These are phyloP conservation scores for Spinus pinus DNA, from an alignment of 2,797 vertebrate species.

Conservation along the genomic window DNA sequence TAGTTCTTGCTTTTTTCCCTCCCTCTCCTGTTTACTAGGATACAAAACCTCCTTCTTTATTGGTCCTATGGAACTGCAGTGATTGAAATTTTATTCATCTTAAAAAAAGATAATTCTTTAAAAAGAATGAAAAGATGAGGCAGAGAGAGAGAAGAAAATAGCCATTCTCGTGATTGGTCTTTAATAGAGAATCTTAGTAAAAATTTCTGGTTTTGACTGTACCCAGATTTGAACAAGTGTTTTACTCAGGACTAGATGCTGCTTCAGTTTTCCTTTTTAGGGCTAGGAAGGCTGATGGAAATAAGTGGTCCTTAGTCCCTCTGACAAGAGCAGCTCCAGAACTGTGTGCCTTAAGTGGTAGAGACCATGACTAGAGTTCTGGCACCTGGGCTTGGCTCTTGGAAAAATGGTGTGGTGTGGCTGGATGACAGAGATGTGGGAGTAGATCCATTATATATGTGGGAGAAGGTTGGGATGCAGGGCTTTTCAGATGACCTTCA, in stretches of 20 bases:
- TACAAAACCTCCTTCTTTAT: background rate
- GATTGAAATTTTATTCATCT: background rate
- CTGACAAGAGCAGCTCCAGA: background rate
- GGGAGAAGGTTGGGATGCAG: background rate
- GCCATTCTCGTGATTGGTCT: background rate
- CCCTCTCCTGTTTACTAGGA: background rate
- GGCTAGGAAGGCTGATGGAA: background rate
- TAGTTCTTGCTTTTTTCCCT: accelerated
- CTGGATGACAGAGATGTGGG: background rate
- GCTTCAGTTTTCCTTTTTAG: background rate
- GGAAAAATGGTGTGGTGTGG: background rate
- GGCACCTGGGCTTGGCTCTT: background rate
- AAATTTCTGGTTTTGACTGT: background rate
- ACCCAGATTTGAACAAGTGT: background rate
- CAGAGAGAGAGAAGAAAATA: background rate
- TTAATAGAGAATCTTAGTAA: background rate
- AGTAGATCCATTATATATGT: background rate
- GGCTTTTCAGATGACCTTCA: background rate
- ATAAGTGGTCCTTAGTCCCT: background rate
- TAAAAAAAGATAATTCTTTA: background rate
- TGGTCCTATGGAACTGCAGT: background rate
- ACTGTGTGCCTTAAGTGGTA: background rate
- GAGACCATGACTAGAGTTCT: background rate
- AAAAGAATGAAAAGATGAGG: background rate
- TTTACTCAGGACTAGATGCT: background rate